Conservation (phyloP, 2,888 invertebrate genomes). For the Drosophila villosipedis region DNA sequence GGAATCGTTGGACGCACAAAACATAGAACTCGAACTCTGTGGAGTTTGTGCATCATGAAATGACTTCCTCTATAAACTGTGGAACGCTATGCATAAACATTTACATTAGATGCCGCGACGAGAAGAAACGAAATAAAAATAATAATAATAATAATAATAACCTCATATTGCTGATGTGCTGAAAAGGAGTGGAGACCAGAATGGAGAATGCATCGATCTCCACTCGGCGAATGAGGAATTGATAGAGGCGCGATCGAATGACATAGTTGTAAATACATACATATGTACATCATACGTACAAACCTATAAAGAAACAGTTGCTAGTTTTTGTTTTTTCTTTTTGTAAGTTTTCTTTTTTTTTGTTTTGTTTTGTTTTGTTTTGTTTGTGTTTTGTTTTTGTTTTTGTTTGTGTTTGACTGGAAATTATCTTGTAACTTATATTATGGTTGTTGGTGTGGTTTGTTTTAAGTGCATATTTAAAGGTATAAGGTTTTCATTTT, state of each 20-base stretch:
- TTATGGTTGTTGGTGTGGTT: conserved; percentile 66
- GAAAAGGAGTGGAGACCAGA: conserved; percentile 29
- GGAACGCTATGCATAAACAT: conserved; percentile 65
- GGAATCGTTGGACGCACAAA: conserved; percentile 41
- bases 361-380: conserved; percentile 44
- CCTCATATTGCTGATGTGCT: conserved; percentile 35
- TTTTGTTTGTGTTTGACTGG: conserved; percentile 60
- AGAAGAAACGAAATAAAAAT: background rate
- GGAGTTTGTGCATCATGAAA: conserved; percentile 22
- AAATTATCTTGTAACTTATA: conserved; percentile 73
- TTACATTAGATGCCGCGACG: conserved; percentile 61
- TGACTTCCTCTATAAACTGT: conserved; percentile 41
- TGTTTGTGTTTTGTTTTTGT: conserved; percentile 42
- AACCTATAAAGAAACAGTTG: conserved; percentile 77
- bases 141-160: conserved; percentile 9
- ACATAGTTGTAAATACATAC: conserved; percentile 44
- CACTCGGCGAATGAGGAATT: conserved; percentile 37
- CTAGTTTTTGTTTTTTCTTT: conserved; percentile 46
- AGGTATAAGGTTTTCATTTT: conserved; percentile 65
- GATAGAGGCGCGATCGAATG: conserved; percentile 48
- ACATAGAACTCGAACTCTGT: conserved; percentile 9
- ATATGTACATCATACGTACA: conserved; percentile 57
- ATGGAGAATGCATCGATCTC: background rate
- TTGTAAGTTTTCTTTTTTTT: conserved; percentile 44
- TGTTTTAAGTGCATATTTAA: conserved; percentile 74